Evolutionary conservation across 2,113 vertebrate species (phyloP).

Genomic region (Alectura lathami): DNA sequence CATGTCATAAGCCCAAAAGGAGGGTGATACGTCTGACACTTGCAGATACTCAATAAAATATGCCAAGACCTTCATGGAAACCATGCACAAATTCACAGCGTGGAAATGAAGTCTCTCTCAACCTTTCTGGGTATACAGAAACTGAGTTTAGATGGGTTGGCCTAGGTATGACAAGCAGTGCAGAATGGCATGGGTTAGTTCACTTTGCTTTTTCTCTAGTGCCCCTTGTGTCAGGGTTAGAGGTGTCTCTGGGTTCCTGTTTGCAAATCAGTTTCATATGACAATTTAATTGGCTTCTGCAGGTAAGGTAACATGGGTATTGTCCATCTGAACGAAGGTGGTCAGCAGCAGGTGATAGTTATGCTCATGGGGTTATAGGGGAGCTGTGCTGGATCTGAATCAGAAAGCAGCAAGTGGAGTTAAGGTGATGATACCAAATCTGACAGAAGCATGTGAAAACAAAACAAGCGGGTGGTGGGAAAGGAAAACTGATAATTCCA

Average conservation of each 20-base stretch:
- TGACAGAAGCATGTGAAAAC: not conserved
- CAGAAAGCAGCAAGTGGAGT: not conserved
- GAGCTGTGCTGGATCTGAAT: not conserved
- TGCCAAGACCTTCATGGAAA: not conserved
- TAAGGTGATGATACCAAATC: not conserved
- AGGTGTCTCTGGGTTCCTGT: not conserved
- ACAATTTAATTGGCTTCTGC: not conserved
- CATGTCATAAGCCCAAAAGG: fast-evolving
- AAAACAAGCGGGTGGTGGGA: fast-evolving
- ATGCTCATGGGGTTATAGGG: fast-evolving
- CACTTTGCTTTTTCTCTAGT: not conserved
- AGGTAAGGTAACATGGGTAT: no score
- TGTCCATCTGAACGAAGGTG: not conserved
- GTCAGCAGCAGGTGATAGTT: not conserved
- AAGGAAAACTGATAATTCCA: not conserved
- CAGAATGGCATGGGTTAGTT: not conserved
- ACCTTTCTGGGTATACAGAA: not conserved
- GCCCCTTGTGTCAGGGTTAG: not conserved
- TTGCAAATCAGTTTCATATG: not conserved
- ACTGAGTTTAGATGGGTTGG: not conserved
- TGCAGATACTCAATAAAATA: not conserved
- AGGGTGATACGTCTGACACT: not conserved
- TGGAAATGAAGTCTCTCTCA: not conserved
- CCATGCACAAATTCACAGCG: not conserved
- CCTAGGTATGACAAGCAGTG: not conserved